Conservation (phyloP, 2,797 vertebrate genomes). For the Gymnoscopelus braueri region DNA sequence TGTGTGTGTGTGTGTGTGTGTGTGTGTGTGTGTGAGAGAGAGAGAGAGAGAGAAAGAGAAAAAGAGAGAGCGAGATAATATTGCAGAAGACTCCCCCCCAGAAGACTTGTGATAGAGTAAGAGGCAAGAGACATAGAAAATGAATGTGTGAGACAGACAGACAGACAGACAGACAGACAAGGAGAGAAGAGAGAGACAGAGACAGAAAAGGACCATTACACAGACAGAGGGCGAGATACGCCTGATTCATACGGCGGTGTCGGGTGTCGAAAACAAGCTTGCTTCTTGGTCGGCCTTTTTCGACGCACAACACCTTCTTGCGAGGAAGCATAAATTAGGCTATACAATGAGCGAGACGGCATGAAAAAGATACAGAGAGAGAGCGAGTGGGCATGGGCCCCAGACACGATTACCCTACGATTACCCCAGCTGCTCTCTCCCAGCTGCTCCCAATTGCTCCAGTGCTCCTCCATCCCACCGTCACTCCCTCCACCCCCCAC, state of each 20-base stretch:
- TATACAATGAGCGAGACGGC: too few species aligned
- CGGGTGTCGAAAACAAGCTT: too few species aligned
- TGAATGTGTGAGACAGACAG: neutral
- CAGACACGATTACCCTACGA: slow-evolving; percentile 60
- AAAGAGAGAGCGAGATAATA: too few species aligned
- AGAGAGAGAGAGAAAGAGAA: too few species aligned
- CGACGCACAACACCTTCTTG: too few species aligned
- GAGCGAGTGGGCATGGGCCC: slow-evolving; percentile 33
- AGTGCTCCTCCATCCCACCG: slow-evolving; percentile 54
- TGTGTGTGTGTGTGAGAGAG: neutral
- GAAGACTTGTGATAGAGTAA: neutral
- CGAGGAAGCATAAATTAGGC: too few species aligned
- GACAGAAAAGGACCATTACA: neutral
- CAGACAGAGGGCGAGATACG: too few species aligned
- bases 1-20: neutral
- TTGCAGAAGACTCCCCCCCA: neutral
- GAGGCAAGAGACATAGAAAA: slow-evolving; percentile 13
- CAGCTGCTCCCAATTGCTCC: slow-evolving; percentile 68
- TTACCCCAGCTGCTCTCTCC: slow-evolving; percentile 69
- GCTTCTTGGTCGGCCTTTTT: too few species aligned
- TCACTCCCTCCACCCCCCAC: slow-evolving; percentile 34
- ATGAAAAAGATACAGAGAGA: neutral
- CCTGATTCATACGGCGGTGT: too few species aligned
- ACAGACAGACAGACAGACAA: neutral
- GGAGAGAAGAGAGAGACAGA: neutral